Percentiles rank a stretch among this genome's conserved stretches.
These are phyloP conservation scores for Crotalus viridis DNA, from an alignment of 2,113 vertebrate genomes.

Conservation along the genomic window DNA sequence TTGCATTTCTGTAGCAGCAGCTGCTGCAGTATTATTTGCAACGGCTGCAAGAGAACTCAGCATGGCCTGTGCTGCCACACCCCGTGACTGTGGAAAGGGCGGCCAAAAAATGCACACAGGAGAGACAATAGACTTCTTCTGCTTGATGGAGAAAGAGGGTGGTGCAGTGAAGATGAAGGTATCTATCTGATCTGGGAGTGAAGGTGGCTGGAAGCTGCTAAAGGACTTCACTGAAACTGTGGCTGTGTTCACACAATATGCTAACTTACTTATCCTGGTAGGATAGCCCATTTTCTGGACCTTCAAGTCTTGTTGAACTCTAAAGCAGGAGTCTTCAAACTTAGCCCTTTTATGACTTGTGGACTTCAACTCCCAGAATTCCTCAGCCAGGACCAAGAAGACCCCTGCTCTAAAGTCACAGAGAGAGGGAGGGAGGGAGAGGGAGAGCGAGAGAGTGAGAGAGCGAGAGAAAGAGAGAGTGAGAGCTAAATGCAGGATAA, in stretches of 20 bases:
- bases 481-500: background rate
- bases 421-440: too few relatives aligned
- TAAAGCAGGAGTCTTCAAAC: too few relatives aligned
- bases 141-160: background rate
- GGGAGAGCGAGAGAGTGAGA: accelerated
- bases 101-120: background rate
- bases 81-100: background rate
- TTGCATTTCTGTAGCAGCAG: background rate
- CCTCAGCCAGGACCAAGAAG: too few relatives aligned
- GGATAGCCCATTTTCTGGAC: background rate
- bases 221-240: background rate
- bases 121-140: background rate
- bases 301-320: background rate
- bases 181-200: background rate
- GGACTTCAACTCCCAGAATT: too few relatives aligned
- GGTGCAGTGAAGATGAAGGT: background rate
- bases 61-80: background rate
- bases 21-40: background rate
- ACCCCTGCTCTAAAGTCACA: too few relatives aligned
- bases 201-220: background rate
- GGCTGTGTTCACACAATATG: background rate
- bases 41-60: background rate
- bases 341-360: too few relatives aligned
- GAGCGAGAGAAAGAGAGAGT: too few relatives aligned
- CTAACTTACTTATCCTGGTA: background rate